These are phyloP conservation scores for Caranx ignobilis DNA, from an alignment of 2,113 vertebrate genomes.

Conservation along the genomic window DNA sequence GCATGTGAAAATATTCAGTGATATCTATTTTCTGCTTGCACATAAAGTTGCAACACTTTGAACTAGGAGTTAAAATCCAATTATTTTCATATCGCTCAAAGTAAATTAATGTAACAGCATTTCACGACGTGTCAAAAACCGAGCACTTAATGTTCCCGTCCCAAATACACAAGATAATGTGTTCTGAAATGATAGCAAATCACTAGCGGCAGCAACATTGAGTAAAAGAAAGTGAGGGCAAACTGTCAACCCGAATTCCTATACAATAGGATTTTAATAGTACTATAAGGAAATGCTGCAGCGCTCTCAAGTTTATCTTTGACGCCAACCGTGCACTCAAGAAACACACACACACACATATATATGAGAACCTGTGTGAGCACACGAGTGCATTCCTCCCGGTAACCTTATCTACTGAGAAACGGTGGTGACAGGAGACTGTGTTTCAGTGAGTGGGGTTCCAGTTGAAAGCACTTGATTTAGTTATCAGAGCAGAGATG, in stretches of 20 bases:
- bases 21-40: background rate
- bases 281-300: background rate
- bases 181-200: background rate
- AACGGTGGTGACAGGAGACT: constrained; percentile 31
- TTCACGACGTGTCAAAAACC: constrained; percentile 2
- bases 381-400: constrained; percentile 27
- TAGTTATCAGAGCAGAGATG: constrained; percentile 33
- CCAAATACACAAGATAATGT: constrained; percentile 1
- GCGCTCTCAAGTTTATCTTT: background rate
- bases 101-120: constrained; percentile 2
- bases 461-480: constrained; percentile 46
- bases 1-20: background rate
- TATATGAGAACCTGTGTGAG: constrained; percentile 8
- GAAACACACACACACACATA: constrained; percentile 20
- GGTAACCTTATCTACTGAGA: constrained; percentile 50
- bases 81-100: background rate
- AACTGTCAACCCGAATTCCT: background rate
- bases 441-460: constrained; percentile 36
- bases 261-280: background rate
- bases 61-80: constrained; percentile 7
- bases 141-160: constrained; percentile 7
- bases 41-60: constrained; percentile 5
- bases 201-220: background rate
- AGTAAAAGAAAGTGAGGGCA: background rate
- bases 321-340: background rate